Evolutionary conservation across 2,888 invertebrate genomes (phyloP), one percentile per base, ranked within the genome.

Genomic region (Limnephilus marmoratus): DNA sequence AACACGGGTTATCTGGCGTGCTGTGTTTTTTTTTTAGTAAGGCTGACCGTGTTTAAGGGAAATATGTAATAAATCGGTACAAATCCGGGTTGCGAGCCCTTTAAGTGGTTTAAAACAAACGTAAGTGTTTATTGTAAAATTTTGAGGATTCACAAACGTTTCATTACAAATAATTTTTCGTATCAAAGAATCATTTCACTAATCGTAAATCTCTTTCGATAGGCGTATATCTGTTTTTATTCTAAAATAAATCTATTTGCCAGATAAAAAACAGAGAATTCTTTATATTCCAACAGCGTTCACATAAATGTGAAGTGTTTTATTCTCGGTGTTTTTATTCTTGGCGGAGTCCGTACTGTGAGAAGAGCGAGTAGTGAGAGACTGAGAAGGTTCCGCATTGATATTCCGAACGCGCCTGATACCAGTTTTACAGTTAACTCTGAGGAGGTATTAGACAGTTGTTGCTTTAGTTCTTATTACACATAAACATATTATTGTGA

Each of bases 401-500:
- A 68, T 68, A 68, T 68, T 68, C 68, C 68, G 68, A 68, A 9
- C 68, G 68, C 68, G 24, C 68, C 68, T n/a, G 68, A 68, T 68
- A 68, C 68, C 68, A 68, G 68, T 68, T 68, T 68, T 68, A 68
- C 68, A 68, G 68, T 68, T 68, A 68, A 68, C 68, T n/a, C 24
- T 9, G 68, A 68, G 68, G 68, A 68, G 68, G n/a, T 68, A 68
- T 68, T 68, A 68, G 68, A 68, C 68, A 68, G 68, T 68, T 24
- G 68, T 68, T 24, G 68, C n/a, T 68, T 68, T 68, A 68, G 24
- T n/a, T 68, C 68, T 68, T n/a, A n/a, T n/a, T 68, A 24, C 68
- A 68, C 68, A n/a, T 68, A n/a, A n/a, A 68, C n/a, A n/a, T 68
- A 68, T 68, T 68, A 68, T 68, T 68, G 68, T n/a, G 68, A 68